phyloP scores from a whole-genome alignment of 1,140 invertebrate species.

The Teleopsis dalmanni region DNA sequence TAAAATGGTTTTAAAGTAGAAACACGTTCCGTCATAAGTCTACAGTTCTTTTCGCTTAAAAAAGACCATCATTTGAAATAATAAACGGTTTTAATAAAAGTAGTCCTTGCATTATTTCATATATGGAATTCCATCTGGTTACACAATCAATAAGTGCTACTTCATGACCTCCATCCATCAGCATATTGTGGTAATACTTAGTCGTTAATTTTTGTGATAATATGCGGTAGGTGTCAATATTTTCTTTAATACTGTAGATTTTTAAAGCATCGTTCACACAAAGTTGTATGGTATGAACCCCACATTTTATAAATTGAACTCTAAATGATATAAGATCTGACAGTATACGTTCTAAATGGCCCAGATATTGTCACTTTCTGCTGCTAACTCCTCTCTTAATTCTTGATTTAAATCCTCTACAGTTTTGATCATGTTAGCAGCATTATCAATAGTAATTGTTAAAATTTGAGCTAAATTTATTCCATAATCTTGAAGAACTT shows the following conservation, averaged over 20 bases:
- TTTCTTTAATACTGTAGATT: not conserved
- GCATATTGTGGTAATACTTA: not conserved
- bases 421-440: not conserved
- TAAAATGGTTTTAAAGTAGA: not conserved
- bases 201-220: not conserved
- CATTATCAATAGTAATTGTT: not conserved
- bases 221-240: not conserved
- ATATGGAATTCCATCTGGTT: not conserved
- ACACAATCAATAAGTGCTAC: not conserved
- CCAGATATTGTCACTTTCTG: not conserved
- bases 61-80: not conserved
- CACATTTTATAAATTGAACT: not conserved
- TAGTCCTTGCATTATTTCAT: not conserved
- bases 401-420: constrained; percentile 1
- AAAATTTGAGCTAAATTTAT: constrained; percentile 2
- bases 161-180: not conserved
- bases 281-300: not conserved
- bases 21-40: not conserved
- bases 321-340: not conserved
- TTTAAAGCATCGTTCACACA: not conserved
- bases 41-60: not conserved
- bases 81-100: not conserved
- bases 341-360: not conserved
- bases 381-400: not conserved
- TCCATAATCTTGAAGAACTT: not conserved